Evolutionary conservation across 2,888 invertebrate species (phyloP).

Genomic region (Rhorus exstirpatorius): DNA sequence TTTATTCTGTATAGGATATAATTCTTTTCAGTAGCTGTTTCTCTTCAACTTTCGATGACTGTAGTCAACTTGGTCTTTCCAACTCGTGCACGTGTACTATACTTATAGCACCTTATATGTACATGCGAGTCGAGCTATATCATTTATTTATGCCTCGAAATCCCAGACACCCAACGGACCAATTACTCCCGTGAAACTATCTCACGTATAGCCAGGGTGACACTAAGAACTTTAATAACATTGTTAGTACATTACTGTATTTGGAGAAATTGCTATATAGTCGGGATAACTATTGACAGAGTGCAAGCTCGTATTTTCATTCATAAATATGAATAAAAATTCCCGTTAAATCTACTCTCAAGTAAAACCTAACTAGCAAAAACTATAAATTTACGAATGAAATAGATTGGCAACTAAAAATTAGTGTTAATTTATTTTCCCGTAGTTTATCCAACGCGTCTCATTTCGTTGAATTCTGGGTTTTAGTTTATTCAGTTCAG

Average conservation of each 20-base stretch:
- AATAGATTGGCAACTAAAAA: no score
- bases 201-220: constrained; percentile 19
- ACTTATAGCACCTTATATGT: neutral
- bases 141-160: constrained; percentile 8
- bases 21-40: neutral
- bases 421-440: no score
- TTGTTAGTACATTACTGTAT: constrained; percentile 51
- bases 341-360: neutral
- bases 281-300: constrained; percentile 6
- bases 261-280: neutral
- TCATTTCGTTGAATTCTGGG: no score
- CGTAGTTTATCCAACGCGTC: no score
- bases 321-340: neutral
- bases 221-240: constrained; percentile 49
- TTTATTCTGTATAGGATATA: neutral
- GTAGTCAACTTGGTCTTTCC: neutral
- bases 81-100: neutral
- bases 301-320: neutral
- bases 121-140: constrained; percentile 23
- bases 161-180: constrained; percentile 51
- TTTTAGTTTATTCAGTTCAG: no score
- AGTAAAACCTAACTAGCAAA: no score
- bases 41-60: neutral
- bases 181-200: constrained; percentile 53
- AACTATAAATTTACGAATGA: no score